Evolutionary conservation across 1,140 invertebrate species (phyloP).

Genomic region (Zaprionus ornatus): DNA sequence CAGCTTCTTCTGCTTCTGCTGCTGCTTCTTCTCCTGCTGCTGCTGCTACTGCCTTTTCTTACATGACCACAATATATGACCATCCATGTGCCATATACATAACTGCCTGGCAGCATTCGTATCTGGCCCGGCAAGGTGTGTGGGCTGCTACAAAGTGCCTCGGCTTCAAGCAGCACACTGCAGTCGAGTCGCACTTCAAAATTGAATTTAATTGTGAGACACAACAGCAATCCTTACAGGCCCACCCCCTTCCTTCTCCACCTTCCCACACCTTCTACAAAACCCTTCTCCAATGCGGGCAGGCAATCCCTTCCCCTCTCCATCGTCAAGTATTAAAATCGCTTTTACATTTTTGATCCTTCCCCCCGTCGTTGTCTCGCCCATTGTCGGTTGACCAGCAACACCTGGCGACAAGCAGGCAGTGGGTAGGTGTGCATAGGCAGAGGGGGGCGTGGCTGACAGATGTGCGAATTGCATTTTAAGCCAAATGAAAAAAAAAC

Average conservation of each 20-base stretch:
- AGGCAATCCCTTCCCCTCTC: background rate
- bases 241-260: no score
- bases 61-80: conserved; percentile 66
- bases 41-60: conserved; percentile 51
- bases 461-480: conserved; percentile 35
- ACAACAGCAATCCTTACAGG: background rate
- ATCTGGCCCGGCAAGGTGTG: conserved; percentile 9
- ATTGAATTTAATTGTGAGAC: conserved; percentile 66
- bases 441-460: background rate
- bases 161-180: conserved; percentile 6
- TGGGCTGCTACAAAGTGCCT: conserved; percentile 35
- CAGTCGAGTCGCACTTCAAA: conserved; percentile 27
- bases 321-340: conserved; percentile 16
- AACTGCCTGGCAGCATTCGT: conserved; percentile 15
- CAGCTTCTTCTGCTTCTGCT: conserved; percentile 31
- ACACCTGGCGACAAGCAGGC: background rate
- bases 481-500: conserved; percentile 27
- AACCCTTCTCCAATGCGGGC: no score
- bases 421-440: background rate
- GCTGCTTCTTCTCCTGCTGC: conserved; percentile 41
- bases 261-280: no score
- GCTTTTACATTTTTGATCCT: conserved; percentile 25
- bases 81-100: conserved; percentile 41
- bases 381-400: background rate
- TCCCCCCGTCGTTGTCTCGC: no score